A percentile compares a stretch with the other conserved stretches of the same genome.
Conservation (phyloP, 2,888 invertebrate species). For the Trichacis sp. region DNA sequence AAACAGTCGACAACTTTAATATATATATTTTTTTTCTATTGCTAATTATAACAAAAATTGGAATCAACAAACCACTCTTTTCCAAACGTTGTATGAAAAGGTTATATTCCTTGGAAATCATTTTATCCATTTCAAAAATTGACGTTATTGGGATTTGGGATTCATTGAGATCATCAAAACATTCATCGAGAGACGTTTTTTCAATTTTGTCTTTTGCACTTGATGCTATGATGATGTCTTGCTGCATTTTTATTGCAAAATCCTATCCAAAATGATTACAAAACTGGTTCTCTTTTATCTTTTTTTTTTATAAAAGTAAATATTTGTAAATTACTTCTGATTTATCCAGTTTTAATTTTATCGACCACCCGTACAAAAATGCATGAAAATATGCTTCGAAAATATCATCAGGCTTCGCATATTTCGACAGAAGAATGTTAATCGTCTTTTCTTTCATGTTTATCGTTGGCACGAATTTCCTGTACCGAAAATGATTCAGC, state of each 20-base stretch:
- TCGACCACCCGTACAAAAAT: constrained; percentile 71
- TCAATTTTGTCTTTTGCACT: neutral
- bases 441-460: constrained; percentile 70
- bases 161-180: constrained; percentile 32
- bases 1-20: too few species aligned
- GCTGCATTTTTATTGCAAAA: neutral
- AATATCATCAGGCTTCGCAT: constrained; percentile 72
- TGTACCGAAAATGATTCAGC: constrained; percentile 69
- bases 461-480: constrained; percentile 73
- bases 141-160: constrained; percentile 45
- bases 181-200: constrained; percentile 33
- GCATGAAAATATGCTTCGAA: constrained; percentile 80
- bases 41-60: too few species aligned
- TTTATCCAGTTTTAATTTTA: neutral
- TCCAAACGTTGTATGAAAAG: constrained; percentile 51
- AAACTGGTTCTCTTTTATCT: too few species aligned
- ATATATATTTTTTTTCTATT: too few species aligned
- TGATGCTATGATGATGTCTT: neutral
- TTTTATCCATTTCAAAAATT: constrained; percentile 48
- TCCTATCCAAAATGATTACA: too few species aligned
- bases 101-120: constrained; percentile 54
- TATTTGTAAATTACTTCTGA: neutral
- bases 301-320: too few species aligned
- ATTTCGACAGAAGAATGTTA: constrained; percentile 72
- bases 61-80: constrained; percentile 52